phyloP scores from a whole-genome alignment of 1,140 invertebrate species.

The Achroia grisella region DNA sequence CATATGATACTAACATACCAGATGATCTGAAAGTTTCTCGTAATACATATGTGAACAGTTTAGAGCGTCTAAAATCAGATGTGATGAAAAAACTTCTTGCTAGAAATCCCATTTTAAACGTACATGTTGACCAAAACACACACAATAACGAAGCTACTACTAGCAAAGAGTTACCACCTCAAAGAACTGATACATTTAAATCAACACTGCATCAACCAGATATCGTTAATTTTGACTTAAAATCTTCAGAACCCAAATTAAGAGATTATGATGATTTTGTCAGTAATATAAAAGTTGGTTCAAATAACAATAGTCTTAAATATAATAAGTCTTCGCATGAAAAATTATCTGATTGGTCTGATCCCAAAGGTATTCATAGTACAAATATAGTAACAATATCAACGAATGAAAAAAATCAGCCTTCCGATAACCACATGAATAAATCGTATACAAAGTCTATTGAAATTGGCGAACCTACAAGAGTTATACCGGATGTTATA shows the following conservation, averaged over 20 bases:
- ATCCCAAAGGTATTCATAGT: conserved; percentile 35
- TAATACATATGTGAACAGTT: conserved; percentile 72
- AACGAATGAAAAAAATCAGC: conserved; percentile 42
- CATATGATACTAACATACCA: conserved; percentile 74
- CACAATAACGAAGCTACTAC: conserved; percentile 45
- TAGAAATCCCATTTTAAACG: conserved; percentile 69
- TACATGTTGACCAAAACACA: conserved; percentile 52
- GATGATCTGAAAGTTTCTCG: conserved; percentile 77
- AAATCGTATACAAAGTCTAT: conserved; percentile 67
- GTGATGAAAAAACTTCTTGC: conserved; percentile 73
- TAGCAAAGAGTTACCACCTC: conserved; percentile 35
- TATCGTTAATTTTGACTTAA: conserved; percentile 67
- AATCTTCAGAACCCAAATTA: conserved; percentile 37
- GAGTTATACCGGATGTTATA: conserved; percentile 58
- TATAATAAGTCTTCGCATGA: conserved; percentile 36
- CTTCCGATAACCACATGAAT: conserved; percentile 24
- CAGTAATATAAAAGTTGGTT: conserved; percentile 67
- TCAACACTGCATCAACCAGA: conserved; percentile 69
- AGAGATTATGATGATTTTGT: conserved; percentile 63
- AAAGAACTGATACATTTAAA: conserved; percentile 61
- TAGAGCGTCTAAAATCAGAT: conserved; percentile 73
- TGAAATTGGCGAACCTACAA: conserved; percentile 60
- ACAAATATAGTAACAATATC: conserved; percentile 66
- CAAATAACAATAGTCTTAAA: conserved; percentile 60
- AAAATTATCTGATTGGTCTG: conserved; percentile 41